Percentiles rank a stretch among this genome's conserved stretches.
Evolutionary conservation across 2,797 vertebrate species (phyloP).

Genomic region (Melanotaenia maccullochi): DNA sequence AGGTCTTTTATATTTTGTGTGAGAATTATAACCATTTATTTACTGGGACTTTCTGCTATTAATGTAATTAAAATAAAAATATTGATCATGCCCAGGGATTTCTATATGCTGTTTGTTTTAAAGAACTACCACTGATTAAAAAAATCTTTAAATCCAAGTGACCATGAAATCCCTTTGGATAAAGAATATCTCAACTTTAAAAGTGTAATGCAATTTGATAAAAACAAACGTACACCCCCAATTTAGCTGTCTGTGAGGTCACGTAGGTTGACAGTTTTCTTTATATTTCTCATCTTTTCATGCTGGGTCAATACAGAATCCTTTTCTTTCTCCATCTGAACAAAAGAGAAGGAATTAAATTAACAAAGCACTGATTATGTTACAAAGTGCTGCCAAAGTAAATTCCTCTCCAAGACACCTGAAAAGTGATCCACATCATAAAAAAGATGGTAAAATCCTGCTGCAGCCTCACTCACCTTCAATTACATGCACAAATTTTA

Average conservation of each 20-base stretch:
- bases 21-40: neutral
- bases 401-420: neutral
- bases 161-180: constrained; percentile 11
- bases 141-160: no score
- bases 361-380: neutral
- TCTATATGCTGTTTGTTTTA: neutral
- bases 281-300: constrained; percentile 36
- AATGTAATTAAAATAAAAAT: neutral
- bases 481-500: neutral
- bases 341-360: neutral
- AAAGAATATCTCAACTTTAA: constrained; percentile 9
- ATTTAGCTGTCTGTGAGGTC: constrained; percentile 59
- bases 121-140: no score
- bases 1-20: neutral
- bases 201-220: constrained; percentile 10
- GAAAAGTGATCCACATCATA: neutral
- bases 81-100: neutral
- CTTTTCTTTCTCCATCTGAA: constrained; percentile 22
- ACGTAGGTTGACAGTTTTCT: constrained; percentile 40
- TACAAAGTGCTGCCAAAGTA: constrained; percentile 3
- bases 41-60: neutral
- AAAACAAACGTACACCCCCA: constrained; percentile 28
- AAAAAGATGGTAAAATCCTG: neutral
- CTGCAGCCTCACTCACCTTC: neutral
- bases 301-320: constrained; percentile 8